These are phyloP conservation scores for Hydrotaea diabolus DNA, from an alignment of 2,888 invertebrate genomes.

Conservation along the genomic window DNA sequence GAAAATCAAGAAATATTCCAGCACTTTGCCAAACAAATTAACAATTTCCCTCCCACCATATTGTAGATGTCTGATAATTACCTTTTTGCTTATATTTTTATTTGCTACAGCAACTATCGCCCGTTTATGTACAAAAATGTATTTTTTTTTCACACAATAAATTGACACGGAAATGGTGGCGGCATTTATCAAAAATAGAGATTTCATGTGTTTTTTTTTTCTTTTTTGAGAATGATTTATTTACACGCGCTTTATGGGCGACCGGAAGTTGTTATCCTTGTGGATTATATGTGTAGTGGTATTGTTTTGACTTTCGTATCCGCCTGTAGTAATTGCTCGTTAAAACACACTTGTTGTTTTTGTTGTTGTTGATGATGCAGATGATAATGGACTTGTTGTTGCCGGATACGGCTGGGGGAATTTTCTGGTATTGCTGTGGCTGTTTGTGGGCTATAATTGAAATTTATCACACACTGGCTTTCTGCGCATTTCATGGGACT, in stretches of 20 bases:
- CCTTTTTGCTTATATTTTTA: background rate
- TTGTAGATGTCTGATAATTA: constrained; percentile 1
- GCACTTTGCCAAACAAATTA: too few species aligned
- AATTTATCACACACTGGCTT: constrained; percentile 22
- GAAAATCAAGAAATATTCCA: too few species aligned
- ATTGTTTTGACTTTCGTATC: constrained; percentile 57
- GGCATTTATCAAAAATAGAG: constrained; percentile 30
- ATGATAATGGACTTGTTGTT: background rate
- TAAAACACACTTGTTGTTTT: constrained; percentile 13
- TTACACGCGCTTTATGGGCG: constrained; percentile 1
- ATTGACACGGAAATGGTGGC: constrained; percentile 22
- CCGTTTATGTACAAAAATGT: background rate
- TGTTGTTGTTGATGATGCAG: background rate
- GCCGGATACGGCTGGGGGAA: background rate
- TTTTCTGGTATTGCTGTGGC: background rate
- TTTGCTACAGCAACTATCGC: background rate
- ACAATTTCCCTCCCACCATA: background rate
- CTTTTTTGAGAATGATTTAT: constrained; percentile 4
- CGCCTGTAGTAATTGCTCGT: constrained; percentile 43
- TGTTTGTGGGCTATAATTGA: too few species aligned
- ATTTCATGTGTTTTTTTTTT: background rate
- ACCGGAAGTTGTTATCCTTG: constrained; percentile 23
- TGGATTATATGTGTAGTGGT: constrained; percentile 35
- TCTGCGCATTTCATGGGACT: background rate
- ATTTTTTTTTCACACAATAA: constrained; percentile 21